Base-by-base conservation (phyloP, 53 echinoderm and acorn worm genomes). In the Luidia sarsii region DNA sequence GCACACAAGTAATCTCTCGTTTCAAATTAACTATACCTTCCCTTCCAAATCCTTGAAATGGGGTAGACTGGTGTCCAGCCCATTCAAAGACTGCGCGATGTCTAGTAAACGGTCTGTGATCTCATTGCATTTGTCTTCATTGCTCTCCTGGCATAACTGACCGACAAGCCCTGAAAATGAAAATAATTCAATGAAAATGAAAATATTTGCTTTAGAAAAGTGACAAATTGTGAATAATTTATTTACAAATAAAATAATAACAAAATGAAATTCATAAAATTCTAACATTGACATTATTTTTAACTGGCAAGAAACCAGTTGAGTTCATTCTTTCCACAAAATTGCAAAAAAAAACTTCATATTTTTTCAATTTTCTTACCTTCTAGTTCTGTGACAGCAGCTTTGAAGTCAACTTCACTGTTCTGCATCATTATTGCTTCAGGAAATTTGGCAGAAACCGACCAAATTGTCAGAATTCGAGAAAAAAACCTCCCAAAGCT, bases 101-200 rank as follows among this genome's bases (percentile, higher is more conserved):
- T 82, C 77, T 88, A 92, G 80, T 60, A 92, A 53, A 55, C 67
- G 69, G 25, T 88, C 83, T 0, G 70, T 83, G 16, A 88, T 86
- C 28, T 13, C 54, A 64, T 88, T 79, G 61, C 92, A 86, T 39
- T 59, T 86, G 10, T 67, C 45, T 54, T 72, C 79, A 29, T 86
- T 83, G 16, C 83, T 80, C 46, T 92, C 92, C 51, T 80, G 64
- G 36, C 80, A 80, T 63, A 80, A 31, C 62, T 87, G 71, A 53
- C 41, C 64, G 33, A 87, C 87, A 23, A 87, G 64, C 30, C 65
- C 87, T 87, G 33, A 37, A 23, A 30, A 48, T 34, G 30, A 50
- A 53, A 41, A 41, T 7, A 41, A 41, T 7, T 7, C 11, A 6
- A 41, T 41, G 6, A 41, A 41, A 41, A 41, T 6, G 41, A 41